Evolutionary conservation across 2,888 invertebrate genomes (phyloP), one percentile per base, ranked within the genome.

Genomic region (Drosophila cracens): DNA sequence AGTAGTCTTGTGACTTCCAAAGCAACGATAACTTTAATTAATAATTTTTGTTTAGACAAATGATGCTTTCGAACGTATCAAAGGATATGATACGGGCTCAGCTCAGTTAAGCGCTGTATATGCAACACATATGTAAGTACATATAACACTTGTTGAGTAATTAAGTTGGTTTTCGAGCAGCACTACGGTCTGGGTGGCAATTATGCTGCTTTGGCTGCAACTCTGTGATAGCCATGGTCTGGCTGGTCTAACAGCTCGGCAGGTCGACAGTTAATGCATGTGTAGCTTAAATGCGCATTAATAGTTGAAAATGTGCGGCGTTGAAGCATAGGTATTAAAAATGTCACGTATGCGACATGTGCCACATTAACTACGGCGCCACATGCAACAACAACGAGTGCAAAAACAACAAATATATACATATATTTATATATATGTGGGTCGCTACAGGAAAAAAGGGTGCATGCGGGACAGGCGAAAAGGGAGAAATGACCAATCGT

Each of bases 271-370:
- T 87, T 83, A 82, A 82, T 81, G 87, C 79, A 82, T 83, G 78
- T 82, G 88, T 86, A 86, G 87, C 87, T 87, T 88, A 88, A 87
- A 84, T 86, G 84, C 74, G 81, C 87, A 87, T 86, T 87, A 87
- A 88, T 86, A 86, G 83, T 87, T 87, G 83, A 83, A 88, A 87
- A 88, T 87, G 86, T 87, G 87, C 87, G 88, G 88, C 82, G 82
- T 87, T 86, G 84, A 88, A 87, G 83, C 86, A 81, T 76, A 83
- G 79, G 86, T 82, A 87, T 86, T 87, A 87, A 87, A 87, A 86
- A 87, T 87, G 87, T 88, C 88, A 88, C 88, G 87, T 88, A 86
- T 83, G 78, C 88, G 88, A 87, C 86, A 88, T 87, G 87, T 86
- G 83, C 69, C 86, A 87, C 88, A 87, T 86, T 86, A 86, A 86